Evolutionary conservation across 2,113 vertebrate genomes (phyloP), one percentile per base, ranked within the genome.

Genomic region (Caretta caretta): DNA sequence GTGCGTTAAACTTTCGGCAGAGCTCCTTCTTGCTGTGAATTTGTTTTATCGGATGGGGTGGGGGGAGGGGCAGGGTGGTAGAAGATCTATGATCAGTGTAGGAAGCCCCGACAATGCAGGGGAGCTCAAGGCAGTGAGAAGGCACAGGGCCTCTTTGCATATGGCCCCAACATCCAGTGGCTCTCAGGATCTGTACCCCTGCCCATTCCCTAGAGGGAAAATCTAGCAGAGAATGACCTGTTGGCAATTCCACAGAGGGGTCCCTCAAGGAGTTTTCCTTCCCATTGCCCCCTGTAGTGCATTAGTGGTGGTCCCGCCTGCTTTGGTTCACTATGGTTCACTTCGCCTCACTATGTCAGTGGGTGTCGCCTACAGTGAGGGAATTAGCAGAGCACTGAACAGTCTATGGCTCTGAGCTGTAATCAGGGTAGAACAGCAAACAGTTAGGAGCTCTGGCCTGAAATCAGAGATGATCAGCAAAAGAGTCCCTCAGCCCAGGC

Each of bases 1-100:
- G 9, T 10, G 35, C 19, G 1, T 20, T 20, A 69, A 69, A 4
- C 4, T 69, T 69, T 69, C 62, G 19, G 35, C 35, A 69, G 35
- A 69, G 62, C 35, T 59, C 27, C 57, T 69, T 69, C 62, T 69
- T 8, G 16, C 35, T 69, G 62, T 69, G 35, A 69, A 69, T n/a
- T 69, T 35, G 59, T 14, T 35, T n/a, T 19, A 3, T n/a, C 2
- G 5, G 7, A 1, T 3, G 13, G 59, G 3, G 31, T 2, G 3
- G 17, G 7, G 35, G 13, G 2, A 0, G 16, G 31, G 62, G 6
- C 5, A 19, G 31, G 62, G 35, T 62, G 59, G 29, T 62, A 31
- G 16, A 65, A 3, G 62, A n/a, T 69, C 31, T 35, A 65, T 31
- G 35, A 19, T 35, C 7, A 29, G 31, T 65, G 10, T 76, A 13